These are phyloP conservation scores for Typhlomys cinereus DNA, from an alignment of 2,113 vertebrate genomes.

Conservation along the genomic window DNA sequence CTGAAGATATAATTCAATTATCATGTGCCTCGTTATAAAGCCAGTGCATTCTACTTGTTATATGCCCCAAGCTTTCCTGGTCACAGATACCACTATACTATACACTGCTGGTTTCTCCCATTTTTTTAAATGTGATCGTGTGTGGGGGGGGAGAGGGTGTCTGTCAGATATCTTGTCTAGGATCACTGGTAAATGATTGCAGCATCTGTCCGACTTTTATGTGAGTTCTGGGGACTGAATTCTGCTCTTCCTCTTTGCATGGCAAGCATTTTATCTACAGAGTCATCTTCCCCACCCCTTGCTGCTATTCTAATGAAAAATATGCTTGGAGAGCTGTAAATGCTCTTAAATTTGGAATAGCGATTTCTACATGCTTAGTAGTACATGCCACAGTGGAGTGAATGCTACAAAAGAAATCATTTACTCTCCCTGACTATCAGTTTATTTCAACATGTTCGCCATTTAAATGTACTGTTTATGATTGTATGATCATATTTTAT, in stretches of 20 bases:
- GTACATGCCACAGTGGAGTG: accelerated
- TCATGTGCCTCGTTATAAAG: neutral
- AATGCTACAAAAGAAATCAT: neutral
- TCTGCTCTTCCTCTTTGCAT: too few relatives aligned
- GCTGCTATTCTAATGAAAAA: neutral
- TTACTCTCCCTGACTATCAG: neutral
- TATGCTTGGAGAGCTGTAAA: neutral
- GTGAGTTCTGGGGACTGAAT: too few relatives aligned
- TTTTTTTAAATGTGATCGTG: too few relatives aligned
- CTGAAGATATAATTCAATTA: neutral
- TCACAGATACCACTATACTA: neutral
- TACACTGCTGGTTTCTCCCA: too few relatives aligned
- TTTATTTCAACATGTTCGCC: neutral
- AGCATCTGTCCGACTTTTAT: too few relatives aligned
- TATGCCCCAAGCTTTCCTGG: neutral
- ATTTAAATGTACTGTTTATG: neutral
- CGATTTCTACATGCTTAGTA: neutral
- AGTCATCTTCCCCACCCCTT: too few relatives aligned
- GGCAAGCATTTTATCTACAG: too few relatives aligned
- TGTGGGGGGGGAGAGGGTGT: too few relatives aligned
- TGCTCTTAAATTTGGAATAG: neutral
- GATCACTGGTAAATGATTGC: too few relatives aligned
- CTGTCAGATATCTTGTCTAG: too few relatives aligned
- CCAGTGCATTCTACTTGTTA: neutral
- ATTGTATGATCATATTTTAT: neutral